phyloP scores from a whole-genome alignment of 1,140 invertebrate genomes.

The Acromyrmex charruanus region DNA sequence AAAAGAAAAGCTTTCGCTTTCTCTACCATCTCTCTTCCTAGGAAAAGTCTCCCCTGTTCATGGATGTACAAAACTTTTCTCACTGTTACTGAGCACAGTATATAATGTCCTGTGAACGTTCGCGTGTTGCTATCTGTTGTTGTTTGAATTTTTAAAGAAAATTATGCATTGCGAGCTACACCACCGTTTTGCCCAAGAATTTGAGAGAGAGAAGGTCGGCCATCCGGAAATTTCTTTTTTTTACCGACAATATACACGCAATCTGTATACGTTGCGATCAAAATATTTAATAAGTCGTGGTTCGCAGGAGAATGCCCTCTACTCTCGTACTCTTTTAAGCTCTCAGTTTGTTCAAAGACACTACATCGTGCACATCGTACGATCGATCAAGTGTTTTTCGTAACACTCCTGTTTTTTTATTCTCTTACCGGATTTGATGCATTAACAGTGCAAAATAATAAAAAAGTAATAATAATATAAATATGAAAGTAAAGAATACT shows the following conservation, averaged over 20 bases:
- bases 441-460: background rate
- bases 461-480: background rate
- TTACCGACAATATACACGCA: conserved; percentile 1
- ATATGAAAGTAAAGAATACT: conserved; percentile 21
- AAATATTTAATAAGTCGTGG: conserved; percentile 49
- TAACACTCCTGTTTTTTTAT: background rate
- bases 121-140: background rate
- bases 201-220: background rate
- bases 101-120: conserved; percentile 1
- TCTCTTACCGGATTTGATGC: background rate
- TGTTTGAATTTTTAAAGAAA: conserved; percentile 49
- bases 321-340: background rate
- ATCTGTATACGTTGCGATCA: conserved; percentile 26
- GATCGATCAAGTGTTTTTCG: background rate
- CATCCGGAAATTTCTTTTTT: conserved; percentile 25
- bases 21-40: background rate
- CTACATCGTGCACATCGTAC: background rate
- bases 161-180: conserved; percentile 1
- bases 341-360: conserved; percentile 15
- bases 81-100: background rate
- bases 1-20: background rate
- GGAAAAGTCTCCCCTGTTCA: background rate
- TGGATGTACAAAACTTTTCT: conserved; percentile 24
- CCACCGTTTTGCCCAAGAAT: background rate
- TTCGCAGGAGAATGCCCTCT: background rate